Evolutionary conservation across 2,888 invertebrate species (phyloP).

Genomic region (Leistus spinibarbis): DNA sequence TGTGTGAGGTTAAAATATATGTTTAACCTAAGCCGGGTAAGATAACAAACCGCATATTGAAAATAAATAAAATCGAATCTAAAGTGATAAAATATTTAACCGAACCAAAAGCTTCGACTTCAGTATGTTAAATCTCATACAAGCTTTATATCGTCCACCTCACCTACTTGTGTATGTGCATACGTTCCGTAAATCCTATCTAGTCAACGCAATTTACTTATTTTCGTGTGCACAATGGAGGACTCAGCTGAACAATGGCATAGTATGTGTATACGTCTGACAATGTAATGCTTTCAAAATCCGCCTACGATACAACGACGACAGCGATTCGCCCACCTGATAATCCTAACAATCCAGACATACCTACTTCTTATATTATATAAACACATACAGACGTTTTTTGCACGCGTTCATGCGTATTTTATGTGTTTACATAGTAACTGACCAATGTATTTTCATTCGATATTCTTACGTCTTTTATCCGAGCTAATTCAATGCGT

Average conservation of each 20-base stretch:
- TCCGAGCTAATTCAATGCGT: not conserved
- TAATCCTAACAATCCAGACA: slow-evolving; percentile 7
- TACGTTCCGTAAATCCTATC: slow-evolving; percentile 28
- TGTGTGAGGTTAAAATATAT: not conserved
- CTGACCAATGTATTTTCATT: not conserved
- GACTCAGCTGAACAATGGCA: slow-evolving; percentile 3
- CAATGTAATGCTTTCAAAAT: slow-evolving; percentile 10
- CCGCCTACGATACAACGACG: slow-evolving; percentile 1
- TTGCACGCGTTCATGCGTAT: not conserved
- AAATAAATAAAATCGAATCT: not conserved
- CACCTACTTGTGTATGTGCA: slow-evolving; percentile 35
- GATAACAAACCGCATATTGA: not conserved
- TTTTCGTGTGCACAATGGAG: slow-evolving; percentile 19
- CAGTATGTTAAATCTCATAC: slow-evolving; percentile 12
- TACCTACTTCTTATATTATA: not conserved
- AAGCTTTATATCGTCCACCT: slow-evolving; percentile 30
- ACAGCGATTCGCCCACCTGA: slow-evolving; percentile 8
- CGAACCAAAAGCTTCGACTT: not conserved
- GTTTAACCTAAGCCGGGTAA: not conserved
- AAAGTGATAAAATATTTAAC: not conserved
- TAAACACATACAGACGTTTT: not conserved
- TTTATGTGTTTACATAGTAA: not conserved
- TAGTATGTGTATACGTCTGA: slow-evolving; percentile 7
- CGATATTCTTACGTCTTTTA: not conserved
- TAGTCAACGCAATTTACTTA: slow-evolving; percentile 25